A percentile compares a stretch with the other conserved stretches of the same genome.
phyloP scores from a whole-genome alignment of 2,797 vertebrate species.

The Dermochelys coriacea region DNA sequence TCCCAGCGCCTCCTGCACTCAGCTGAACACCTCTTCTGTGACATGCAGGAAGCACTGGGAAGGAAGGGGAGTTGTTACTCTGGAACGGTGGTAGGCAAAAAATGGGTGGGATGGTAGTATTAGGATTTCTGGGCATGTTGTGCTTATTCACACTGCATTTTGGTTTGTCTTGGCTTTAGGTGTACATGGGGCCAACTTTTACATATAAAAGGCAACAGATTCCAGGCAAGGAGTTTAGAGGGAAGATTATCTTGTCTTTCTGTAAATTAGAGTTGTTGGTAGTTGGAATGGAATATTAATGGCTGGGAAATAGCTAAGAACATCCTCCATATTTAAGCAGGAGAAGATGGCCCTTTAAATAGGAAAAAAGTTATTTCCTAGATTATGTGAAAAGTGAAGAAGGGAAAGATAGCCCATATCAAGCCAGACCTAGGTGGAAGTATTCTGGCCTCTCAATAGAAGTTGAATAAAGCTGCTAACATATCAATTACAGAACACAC shows the following conservation, averaged over 20 bases:
- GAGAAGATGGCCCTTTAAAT: not conserved
- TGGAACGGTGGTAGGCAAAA: not conserved
- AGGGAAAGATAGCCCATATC: not conserved
- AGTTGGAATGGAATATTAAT: not conserved
- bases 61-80: not conserved
- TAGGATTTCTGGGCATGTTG: not conserved
- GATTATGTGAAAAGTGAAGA: not conserved
- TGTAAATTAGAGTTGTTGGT: not conserved
- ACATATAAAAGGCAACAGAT: not conserved
- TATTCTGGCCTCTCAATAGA: fast-evolving
- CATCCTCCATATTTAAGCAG: not conserved
- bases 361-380: not conserved
- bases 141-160: not conserved
- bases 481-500: not conserved
- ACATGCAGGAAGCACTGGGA: too few relatives aligned
- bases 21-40: too few relatives aligned
- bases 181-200: not conserved
- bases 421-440: fast-evolving
- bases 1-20: too few relatives aligned
- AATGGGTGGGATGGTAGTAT: not conserved
- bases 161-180: not conserved
- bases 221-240: not conserved
- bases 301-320: not conserved
- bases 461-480: not conserved
- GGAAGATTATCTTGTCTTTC: not conserved